Conservation (phyloP, 2,113 vertebrate species). For the Scopus umbretta region DNA sequence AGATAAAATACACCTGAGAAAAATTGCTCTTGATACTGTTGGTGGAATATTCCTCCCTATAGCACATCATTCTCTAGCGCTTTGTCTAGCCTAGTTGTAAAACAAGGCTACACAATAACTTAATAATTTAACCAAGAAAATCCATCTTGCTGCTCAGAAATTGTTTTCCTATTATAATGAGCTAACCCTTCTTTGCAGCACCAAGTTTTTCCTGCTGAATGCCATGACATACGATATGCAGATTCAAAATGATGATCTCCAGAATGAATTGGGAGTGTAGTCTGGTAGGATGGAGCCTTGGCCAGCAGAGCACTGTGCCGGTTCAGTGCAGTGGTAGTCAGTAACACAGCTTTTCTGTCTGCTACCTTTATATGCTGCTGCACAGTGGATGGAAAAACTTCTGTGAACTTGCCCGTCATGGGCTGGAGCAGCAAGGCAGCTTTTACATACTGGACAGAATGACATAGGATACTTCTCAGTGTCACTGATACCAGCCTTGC, state of each 20-base stretch:
- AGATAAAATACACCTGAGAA: not conserved
- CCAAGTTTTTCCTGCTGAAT: not conserved
- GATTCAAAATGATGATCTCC: not conserved
- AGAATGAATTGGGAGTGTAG: not conserved
- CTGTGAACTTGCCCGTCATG: too few species aligned
- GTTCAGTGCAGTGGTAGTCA: not conserved
- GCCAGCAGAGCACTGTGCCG: not conserved
- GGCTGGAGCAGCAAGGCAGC: fast-evolving
- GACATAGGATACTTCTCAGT: not conserved
- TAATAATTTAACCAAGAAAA: not conserved
- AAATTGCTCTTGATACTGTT: not conserved
- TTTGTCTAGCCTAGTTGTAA: not conserved
- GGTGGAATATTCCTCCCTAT: not conserved
- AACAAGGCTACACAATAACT: not conserved
- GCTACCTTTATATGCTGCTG: not conserved
- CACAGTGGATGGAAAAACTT: not conserved
- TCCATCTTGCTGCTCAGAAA: not conserved
- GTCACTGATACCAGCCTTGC: not conserved
- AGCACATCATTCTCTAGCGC: not conserved
- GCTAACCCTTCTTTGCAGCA: not conserved
- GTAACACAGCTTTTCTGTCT: not conserved
- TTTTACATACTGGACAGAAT: not conserved
- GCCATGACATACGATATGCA: not conserved
- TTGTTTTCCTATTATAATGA: not conserved
- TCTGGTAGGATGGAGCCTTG: not conserved